Conservation (phyloP, 2,888 invertebrate species). For the Galerucella calmariensis region DNA sequence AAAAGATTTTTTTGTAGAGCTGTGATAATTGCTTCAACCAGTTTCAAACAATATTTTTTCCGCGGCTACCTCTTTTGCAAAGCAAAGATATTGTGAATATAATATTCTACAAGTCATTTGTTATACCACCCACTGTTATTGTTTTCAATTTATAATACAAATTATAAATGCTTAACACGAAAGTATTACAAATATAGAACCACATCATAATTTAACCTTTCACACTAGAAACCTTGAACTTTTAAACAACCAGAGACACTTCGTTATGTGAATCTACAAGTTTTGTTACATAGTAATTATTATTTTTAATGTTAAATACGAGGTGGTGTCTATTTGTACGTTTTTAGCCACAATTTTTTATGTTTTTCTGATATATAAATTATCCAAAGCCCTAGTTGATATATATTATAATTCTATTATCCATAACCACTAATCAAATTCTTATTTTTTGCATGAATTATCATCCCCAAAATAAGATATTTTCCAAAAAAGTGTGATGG, state of each 20-base stretch:
- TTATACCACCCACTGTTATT: conserved; percentile 4
- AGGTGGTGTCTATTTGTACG: not conserved
- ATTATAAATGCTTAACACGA: not conserved
- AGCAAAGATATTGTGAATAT: not conserved
- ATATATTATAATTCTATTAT: too few species aligned
- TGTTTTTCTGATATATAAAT: too few species aligned
- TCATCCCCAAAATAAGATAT: too few species aligned
- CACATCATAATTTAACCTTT: conserved; percentile 9
- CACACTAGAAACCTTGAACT: conserved; percentile 13
- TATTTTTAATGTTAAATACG: conserved; percentile 1
- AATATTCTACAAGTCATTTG: not conserved
- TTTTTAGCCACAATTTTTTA: too few species aligned
- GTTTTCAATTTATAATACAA: not conserved
- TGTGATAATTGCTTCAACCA: not conserved
- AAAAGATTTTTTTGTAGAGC: too few species aligned
- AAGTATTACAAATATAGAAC: not conserved
- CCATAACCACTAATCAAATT: too few species aligned
- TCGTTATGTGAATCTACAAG: not conserved
- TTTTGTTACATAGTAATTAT: not conserved
- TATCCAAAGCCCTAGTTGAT: too few species aligned
- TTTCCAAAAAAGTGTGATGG: too few species aligned
- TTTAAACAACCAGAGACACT: not conserved
- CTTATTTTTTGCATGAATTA: too few species aligned
- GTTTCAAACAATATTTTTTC: not conserved
- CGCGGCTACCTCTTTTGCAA: not conserved